Evolutionary conservation across 2,113 vertebrate genomes (phyloP).

Genomic region (Paracanthobrama guichenoti): DNA sequence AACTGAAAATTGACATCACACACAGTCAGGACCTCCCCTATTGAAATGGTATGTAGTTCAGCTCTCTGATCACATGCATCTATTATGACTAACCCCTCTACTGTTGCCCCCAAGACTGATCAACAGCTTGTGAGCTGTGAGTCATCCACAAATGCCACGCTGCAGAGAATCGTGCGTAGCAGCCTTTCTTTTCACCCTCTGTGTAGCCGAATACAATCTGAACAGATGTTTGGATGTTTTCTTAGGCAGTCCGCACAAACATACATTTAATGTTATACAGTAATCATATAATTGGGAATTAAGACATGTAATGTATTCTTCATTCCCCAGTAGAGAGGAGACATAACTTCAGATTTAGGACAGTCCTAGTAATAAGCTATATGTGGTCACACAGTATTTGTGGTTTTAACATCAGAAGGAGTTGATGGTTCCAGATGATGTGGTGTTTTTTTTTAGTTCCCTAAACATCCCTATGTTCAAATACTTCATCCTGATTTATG

Average conservation of each 20-base stretch:
- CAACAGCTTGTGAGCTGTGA: constrained; percentile 13
- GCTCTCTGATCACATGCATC: constrained; percentile 21
- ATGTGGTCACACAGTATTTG: not conserved
- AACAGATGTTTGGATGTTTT: constrained; percentile 7
- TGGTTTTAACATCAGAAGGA: not conserved
- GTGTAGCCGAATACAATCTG: not conserved
- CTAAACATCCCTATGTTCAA: not conserved
- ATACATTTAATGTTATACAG: not conserved
- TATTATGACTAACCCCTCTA: constrained; percentile 17
- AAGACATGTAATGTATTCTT: not conserved
- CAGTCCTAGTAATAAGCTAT: not conserved
- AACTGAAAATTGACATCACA: constrained; percentile 64
- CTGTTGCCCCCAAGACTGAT: constrained; percentile 20
- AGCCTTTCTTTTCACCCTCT: not conserved
- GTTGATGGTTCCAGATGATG: not conserved
- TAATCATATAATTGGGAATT: not conserved
- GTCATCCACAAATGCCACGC: constrained; percentile 35
- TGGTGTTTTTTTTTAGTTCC: not conserved
- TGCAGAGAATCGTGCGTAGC: constrained; percentile 11
- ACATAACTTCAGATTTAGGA: not conserved
- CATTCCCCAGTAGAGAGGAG: not conserved
- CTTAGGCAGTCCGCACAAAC: not conserved
- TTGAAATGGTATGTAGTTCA: constrained; percentile 24
- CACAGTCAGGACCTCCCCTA: constrained; percentile 47
- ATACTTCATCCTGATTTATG: not conserved